phyloP scores from a whole-genome alignment of 2,888 invertebrate species.

The Drosophila meridionalis region DNA sequence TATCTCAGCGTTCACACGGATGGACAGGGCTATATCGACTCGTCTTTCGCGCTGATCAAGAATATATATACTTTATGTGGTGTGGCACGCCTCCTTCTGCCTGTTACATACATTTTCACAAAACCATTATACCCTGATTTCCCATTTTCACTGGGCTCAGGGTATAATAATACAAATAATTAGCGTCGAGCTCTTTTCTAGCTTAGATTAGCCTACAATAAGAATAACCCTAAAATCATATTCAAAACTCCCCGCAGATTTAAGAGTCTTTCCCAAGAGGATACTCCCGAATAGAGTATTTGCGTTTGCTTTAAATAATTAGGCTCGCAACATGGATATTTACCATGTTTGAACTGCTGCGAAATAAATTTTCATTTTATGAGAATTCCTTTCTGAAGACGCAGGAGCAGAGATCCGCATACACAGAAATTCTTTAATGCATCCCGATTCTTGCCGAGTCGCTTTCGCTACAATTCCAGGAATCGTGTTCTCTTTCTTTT shows the following conservation, averaged over 20 bases:
- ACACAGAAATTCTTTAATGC: constrained; percentile 16
- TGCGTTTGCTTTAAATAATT: not conserved
- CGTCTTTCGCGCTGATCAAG: too few species aligned
- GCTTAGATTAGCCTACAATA: not conserved
- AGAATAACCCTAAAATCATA: not conserved
- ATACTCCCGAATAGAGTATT: not conserved
- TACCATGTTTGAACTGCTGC: constrained; percentile 38
- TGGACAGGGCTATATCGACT: too few species aligned
- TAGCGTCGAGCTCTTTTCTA: not conserved
- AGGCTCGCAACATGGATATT: constrained; percentile 13
- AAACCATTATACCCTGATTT: too few species aligned
- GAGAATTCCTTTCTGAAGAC: constrained; percentile 19
- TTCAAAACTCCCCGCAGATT: not conserved
- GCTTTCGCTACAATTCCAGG: constrained; percentile 68
- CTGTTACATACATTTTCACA: too few species aligned
- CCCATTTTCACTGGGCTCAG: too few species aligned
- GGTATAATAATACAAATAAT: not conserved
- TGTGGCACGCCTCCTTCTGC: too few species aligned
- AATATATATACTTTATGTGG: too few species aligned
- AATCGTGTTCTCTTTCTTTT: constrained; percentile 60
- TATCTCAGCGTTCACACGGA: too few species aligned
- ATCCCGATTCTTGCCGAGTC: constrained; percentile 18
- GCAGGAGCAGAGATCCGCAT: not conserved
- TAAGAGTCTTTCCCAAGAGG: not conserved
- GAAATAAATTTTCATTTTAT: constrained; percentile 52